Base-by-base conservation (phyloP, 1,140 invertebrate genomes). In the Brachionus paranguensis region DNA sequence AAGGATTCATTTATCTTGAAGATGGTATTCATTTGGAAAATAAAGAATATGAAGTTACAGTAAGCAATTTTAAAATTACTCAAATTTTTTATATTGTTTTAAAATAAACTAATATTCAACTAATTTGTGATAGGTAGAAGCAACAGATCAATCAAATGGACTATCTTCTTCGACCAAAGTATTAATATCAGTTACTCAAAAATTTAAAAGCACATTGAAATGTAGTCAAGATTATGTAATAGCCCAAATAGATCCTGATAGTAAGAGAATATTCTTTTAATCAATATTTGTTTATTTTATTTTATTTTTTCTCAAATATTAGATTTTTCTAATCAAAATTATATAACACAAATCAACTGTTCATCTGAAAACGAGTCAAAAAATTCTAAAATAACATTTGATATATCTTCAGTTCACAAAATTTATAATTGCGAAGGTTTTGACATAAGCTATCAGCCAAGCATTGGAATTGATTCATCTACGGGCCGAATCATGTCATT, bases 381-480 rank as follows among this genome's bases (percentile, higher is more conserved):
- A 37, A 37, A 41, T 41, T 60, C 53, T 24, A 41, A 41, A 33
- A 64, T 81, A 10, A 45, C 11, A 20, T 81, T 33, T 81, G 78
- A 81, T 81, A 43, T 81, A 29, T 64, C 78, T 27, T 41, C 78
- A 0, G 53, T 43, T 37, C 37, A 72, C 14, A 64, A 27, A 47
- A 45, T 68, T 14, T 64, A 81, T 20, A 14, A 60, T n/a, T 81
- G 78, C 14, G 53, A 68, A 43, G 78, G 78, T 24, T 81, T 29
- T 81, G 53, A 24, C 12, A 60, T 64, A 17, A 68, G 64, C 37
- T 81, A 81, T 81, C 17, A 24, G 7, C 78, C 78, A 24, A 81
- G 60, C 17, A 64, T 81, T 24, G 78, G 78, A 14, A 81, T 81
- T 20, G 64, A 81, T 64, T 60, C 78, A 27, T 33, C 64, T 5